phyloP scores from a whole-genome alignment of 2,797 vertebrate species.

The Cuniculus paca region DNA sequence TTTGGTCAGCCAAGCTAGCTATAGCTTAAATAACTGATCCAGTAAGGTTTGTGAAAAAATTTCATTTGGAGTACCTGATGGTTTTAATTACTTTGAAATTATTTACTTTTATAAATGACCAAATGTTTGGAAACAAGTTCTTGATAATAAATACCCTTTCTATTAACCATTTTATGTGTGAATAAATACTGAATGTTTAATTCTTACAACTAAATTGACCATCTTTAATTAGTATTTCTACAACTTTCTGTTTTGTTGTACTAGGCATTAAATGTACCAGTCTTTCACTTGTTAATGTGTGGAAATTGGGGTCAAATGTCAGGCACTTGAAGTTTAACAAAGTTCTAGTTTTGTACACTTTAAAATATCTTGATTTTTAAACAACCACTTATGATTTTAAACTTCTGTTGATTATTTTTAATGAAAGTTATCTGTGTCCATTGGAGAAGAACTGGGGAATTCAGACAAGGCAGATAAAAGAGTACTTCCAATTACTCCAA shows the following conservation, averaged over 20 bases:
- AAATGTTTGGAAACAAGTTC: slow-evolving; percentile 3
- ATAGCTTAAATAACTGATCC: background rate
- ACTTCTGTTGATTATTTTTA: slow-evolving; percentile 38
- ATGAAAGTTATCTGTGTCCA: background rate
- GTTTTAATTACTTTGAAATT: slow-evolving; percentile 26
- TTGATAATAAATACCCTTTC: slow-evolving; percentile 22
- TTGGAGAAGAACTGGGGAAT: slow-evolving; percentile 34
- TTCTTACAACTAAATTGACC: background rate
- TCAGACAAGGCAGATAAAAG: background rate
- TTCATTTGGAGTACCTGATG: slow-evolving; percentile 39
- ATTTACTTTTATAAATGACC: slow-evolving; percentile 54
- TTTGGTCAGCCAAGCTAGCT: background rate
- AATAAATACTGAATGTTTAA: slow-evolving; percentile 41
- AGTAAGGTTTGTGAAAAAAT: background rate
- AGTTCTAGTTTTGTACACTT: background rate
- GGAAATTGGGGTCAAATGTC: background rate
- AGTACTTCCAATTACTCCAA: background rate
- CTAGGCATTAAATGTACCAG: background rate
- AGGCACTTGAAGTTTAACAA: slow-evolving; percentile 4
- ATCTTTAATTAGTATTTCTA: slow-evolving; percentile 23
- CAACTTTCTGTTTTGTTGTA: background rate
- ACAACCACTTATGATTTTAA: slow-evolving; percentile 30
- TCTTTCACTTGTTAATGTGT: background rate
- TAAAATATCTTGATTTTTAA: background rate
- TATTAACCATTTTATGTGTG: background rate